These are phyloP conservation scores for Lochmaea capreae DNA, from an alignment of 2,888 invertebrate genomes.

Conservation along the genomic window DNA sequence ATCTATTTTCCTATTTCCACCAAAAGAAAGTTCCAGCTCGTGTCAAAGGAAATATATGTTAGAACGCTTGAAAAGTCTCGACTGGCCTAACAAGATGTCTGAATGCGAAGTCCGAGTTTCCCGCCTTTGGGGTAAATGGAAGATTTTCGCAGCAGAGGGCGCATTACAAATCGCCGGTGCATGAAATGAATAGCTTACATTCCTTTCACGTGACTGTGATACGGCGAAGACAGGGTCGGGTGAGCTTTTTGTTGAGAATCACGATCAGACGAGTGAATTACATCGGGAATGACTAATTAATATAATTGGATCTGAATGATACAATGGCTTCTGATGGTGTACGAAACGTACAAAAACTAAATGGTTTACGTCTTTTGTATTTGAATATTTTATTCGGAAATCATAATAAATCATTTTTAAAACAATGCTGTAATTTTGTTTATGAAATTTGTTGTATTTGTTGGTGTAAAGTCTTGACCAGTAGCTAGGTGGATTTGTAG, in stretches of 20 bases:
- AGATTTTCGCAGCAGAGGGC: conserved; percentile 40
- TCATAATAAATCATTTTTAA: too few species aligned
- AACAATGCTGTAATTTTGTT: too few species aligned
- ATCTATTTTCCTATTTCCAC: not conserved
- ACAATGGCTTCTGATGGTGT: not conserved
- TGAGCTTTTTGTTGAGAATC: conserved; percentile 19
- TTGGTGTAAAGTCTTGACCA: too few species aligned
- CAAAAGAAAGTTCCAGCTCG: not conserved
- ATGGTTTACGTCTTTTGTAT: not conserved
- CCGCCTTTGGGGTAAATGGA: conserved; percentile 21
- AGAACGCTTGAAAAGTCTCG: not conserved
- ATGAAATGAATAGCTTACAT: conserved; percentile 61
- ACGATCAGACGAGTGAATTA: not conserved
- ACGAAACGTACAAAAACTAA: not conserved
- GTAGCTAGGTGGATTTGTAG: too few species aligned
- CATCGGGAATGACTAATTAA: not conserved
- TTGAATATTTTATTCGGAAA: too few species aligned
- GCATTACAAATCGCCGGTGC: conserved; percentile 62
- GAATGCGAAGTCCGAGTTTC: conserved; percentile 35
- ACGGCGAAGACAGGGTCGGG: conserved; percentile 42
- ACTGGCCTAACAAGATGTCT: conserved; percentile 32
- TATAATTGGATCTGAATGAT: not conserved
- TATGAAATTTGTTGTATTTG: too few species aligned
- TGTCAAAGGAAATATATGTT: not conserved
- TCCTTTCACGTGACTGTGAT: conserved; percentile 54